Conservation (phyloP, 2,113 vertebrate genomes). For the Archilochus colubris region DNA sequence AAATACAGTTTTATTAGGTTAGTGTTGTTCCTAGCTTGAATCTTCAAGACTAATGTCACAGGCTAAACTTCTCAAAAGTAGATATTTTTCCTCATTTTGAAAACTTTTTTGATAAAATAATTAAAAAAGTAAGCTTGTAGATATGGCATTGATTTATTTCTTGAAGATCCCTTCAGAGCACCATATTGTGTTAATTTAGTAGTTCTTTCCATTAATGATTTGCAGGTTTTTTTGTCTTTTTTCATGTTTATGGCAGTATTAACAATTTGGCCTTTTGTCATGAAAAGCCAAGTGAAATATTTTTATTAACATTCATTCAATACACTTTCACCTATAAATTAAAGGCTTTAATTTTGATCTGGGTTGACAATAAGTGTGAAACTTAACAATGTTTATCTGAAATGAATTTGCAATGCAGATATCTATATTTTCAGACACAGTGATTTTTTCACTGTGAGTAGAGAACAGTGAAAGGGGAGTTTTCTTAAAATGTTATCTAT, state of each 20-base stretch:
- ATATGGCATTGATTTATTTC: constrained; percentile 24
- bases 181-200: constrained; percentile 3
- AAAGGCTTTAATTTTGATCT: neutral
- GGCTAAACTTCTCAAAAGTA: neutral
- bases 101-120: neutral
- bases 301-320: neutral
- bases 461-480: neutral
- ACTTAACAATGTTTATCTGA: neutral
- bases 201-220: constrained; percentile 4
- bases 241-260: neutral
- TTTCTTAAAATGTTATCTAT: neutral
- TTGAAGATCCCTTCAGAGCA: neutral
- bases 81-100: neutral
- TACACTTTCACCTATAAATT: neutral
- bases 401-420: neutral
- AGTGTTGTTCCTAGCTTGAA: constrained; percentile 3
- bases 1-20: constrained; percentile 50
- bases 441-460: neutral
- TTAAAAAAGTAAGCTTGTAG: neutral
- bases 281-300: neutral
- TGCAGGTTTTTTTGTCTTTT: neutral
- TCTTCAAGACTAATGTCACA: neutral
- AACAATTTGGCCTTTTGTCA: neutral
- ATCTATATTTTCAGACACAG: neutral
- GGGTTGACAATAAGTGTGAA: neutral